Percentiles rank a stretch among this genome's conserved stretches.
Conservation (phyloP, 2,888 invertebrate species). For the Apocheima hispidaria region DNA sequence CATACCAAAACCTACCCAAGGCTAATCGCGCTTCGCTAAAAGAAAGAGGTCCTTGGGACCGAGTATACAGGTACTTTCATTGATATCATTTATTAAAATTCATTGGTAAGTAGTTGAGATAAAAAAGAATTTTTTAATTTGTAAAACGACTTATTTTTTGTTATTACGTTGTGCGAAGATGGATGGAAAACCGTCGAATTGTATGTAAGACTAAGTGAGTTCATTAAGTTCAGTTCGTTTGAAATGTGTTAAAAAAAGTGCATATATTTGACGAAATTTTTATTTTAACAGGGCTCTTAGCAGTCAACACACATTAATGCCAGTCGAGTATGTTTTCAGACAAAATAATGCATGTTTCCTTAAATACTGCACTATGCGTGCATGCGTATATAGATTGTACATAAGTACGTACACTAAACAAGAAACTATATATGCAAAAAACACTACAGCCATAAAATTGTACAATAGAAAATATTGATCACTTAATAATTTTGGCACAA, state of each 20-base stretch:
- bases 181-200: constrained; percentile 86
- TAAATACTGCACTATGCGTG: constrained; percentile 80
- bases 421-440: constrained; percentile 65
- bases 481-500: constrained; percentile 65
- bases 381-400: constrained; percentile 81
- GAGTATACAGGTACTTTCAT: constrained; percentile 88
- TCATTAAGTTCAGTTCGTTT: constrained; percentile 79
- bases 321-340: constrained; percentile 85
- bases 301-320: constrained; percentile 86
- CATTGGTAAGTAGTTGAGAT: constrained; percentile 77
- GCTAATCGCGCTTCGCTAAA: constrained; percentile 89
- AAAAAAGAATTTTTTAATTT: constrained; percentile 55
- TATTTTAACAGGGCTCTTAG: constrained; percentile 86
- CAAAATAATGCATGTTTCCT: constrained; percentile 83
- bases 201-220: constrained; percentile 86
- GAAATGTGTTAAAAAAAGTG: constrained; percentile 73
- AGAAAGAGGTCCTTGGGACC: constrained; percentile 94
- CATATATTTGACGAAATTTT: constrained; percentile 82
- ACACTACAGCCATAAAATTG: constrained; percentile 58
- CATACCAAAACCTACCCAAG: constrained; percentile 95
- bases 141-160: constrained; percentile 77
- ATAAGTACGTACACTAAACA: constrained; percentile 70
- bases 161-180: constrained; percentile 84
- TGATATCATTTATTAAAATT: constrained; percentile 36
- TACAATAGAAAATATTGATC: constrained; percentile 61